Base-by-base conservation (phyloP, 1,140 invertebrate genomes). In the Tribolium castaneum region DNA sequence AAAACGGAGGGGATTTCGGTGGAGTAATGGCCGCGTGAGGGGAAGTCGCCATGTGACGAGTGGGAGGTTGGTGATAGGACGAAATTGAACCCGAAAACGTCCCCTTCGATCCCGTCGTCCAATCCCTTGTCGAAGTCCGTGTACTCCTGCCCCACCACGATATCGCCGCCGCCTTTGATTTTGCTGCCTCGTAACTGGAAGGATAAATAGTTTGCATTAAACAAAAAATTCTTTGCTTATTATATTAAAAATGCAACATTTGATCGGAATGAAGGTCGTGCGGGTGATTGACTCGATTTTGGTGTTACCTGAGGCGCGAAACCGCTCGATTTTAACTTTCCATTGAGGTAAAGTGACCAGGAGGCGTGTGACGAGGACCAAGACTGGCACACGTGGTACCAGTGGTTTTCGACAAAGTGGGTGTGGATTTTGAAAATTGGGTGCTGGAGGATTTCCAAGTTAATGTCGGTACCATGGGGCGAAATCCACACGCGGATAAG, bases 121-220 rank as follows among this genome's bases (percentile, higher is more conserved):
- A 89, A 82, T 10, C 91, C 87, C 82, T 90, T 91, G 87, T 92
- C 89, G 70, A 90, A 90, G 81, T 92, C 90, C 3, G 90, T 90
- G 78, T 90, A 91, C 79, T 92, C 92, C 82, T 93, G 92, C 13
- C 92, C 92, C 5, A 93, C 84, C 4, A 92, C 91, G 2, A 92
- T 85, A 73, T 92, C 92, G 1, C 92, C 92, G 19, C 88, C 88
- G 1, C 86, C 86, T 0, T 91, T 90, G 76, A 93, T 88, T 70
- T 87, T 83, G 19, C 87, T 85, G 7, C 80, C 81, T 50, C 78
- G 78, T 5, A 87, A 71, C 83, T 85, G 76, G 66, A 75, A 72
- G 5, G 6, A n/a, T 30, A 14, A 50, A 19, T 19, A 19, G 16
- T 2, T 19, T 19, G 16, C 16, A 19, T 19, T n/a, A n/a, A n/a